Percentiles rank a stretch among this genome's conserved stretches.
Evolutionary conservation across 2,797 vertebrate species (phyloP).

Genomic region (Petrocephalus sullivani): DNA sequence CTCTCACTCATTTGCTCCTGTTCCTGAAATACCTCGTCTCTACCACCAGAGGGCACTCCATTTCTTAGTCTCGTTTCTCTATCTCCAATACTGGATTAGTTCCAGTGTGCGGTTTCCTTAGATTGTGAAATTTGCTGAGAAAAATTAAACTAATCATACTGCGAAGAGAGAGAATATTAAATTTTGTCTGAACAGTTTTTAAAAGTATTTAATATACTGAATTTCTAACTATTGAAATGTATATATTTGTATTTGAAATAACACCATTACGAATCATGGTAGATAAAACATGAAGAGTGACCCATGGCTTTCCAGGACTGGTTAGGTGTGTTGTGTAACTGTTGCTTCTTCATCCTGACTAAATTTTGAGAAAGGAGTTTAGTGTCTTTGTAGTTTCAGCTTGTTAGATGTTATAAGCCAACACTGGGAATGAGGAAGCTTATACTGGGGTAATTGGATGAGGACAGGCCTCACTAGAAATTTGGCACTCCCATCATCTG

Average conservation of each 20-base stretch:
- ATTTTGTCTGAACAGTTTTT: neutral
- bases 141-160: neutral
- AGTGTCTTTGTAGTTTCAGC: neutral
- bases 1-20: neutral
- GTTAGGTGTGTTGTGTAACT: neutral
- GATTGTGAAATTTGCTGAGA: neutral
- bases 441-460: neutral
- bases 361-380: neutral
- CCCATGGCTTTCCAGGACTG: neutral
- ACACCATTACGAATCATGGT: neutral
- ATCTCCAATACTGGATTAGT: neutral
- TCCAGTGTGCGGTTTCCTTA: neutral
- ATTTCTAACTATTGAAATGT: neutral
- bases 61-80: neutral
- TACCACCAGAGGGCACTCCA: slow-evolving; percentile 6
- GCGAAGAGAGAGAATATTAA: neutral
- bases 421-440: neutral
- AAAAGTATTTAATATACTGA: neutral
- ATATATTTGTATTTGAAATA: neutral
- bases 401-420: neutral
- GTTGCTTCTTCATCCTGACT: neutral
- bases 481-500: neutral
- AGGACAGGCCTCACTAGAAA: no score
- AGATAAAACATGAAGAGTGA: neutral
- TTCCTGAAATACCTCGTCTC: slow-evolving; percentile 1